Base-by-base conservation (phyloP, 2,113 vertebrate species). In the Psophia crepitans region DNA sequence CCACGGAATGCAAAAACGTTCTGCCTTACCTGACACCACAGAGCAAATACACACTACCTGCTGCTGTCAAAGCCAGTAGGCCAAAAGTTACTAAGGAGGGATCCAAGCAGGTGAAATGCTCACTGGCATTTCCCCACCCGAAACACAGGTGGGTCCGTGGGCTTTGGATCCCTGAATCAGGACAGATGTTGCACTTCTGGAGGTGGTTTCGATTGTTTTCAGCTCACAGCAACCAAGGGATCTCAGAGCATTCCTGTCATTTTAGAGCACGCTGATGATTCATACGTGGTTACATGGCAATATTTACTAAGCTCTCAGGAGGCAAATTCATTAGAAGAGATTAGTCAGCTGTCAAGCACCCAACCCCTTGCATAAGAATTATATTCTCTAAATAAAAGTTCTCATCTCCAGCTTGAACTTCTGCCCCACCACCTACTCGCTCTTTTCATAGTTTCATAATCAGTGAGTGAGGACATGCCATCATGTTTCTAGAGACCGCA, bases 301-400 rank as follows among this genome's bases (percentile, higher is more conserved):
- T 94, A 96, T 90, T 96, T 97, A 95, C 88, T 37, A 35, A 81
- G 43, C 60, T 88, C 80, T 95, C 76, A 57, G 90, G 85, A 92
- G 85, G 48, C 43, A 75, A 83, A 86, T 84, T 74, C 60, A 84
- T 63, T 58, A 92, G 82, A 11, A 81, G 35, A 73, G 63, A 84
- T 93, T 92, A 96, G 37, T 74, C 90, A 97, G 86, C 79, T 92
- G 71, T 70, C 90, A 94, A 80, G 76, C 84, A 93, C 85, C 49
- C 75, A 12, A 90, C 80, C 56, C 63, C 48, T 95, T 90, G n/a
- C 76, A 32, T 54, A 81, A 90, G 56, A 79, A 54, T 43, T 49
- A 68, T 48, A 85, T 7, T 53, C 39, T 35, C 71, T 74, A 48
- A 93, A 82, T 30, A 73, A 48, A 85, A 90, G 43, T 58, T 49